phyloP scores from a whole-genome alignment of 2,888 invertebrate genomes.

The Eupithecia subumbrata region DNA sequence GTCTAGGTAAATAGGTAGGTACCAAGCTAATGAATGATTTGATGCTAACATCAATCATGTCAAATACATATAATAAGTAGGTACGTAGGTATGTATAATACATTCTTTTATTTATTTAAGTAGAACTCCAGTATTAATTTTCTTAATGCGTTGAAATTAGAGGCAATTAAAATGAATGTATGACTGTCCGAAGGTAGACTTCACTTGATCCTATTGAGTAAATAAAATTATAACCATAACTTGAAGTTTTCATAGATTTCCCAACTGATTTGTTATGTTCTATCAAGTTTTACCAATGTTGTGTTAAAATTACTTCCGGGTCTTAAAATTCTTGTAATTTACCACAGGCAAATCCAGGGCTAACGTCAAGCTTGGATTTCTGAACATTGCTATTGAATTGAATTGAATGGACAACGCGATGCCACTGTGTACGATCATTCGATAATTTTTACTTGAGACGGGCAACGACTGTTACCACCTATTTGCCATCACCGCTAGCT shows the following conservation, averaged over 20 bases:
- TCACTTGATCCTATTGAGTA: no score
- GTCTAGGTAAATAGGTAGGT: no score
- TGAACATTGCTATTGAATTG: conserved; percentile 4
- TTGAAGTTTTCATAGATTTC: no score
- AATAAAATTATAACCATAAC: no score
- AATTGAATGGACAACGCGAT: not conserved
- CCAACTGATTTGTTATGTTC: not conserved
- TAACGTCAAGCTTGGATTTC: conserved; percentile 2
- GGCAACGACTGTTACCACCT: not conserved
- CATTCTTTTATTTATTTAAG: not conserved
- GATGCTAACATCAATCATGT: not conserved
- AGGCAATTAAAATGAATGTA: not conserved
- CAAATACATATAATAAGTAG: no score
- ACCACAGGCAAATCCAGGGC: conserved; percentile 19
- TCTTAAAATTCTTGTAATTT: not conserved
- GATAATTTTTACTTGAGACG: conserved; percentile 1
- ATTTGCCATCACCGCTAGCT: not conserved
- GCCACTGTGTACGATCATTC: conserved; percentile 2
- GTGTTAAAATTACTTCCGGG: no score
- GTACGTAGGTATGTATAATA: not conserved
- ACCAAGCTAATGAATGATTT: no score
- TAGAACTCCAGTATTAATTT: not conserved
- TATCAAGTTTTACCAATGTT: not conserved
- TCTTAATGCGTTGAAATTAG: not conserved
- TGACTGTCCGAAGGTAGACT: not conserved